Base-by-base conservation (phyloP, 2,113 vertebrate species). In the Polyodon spathula region DNA sequence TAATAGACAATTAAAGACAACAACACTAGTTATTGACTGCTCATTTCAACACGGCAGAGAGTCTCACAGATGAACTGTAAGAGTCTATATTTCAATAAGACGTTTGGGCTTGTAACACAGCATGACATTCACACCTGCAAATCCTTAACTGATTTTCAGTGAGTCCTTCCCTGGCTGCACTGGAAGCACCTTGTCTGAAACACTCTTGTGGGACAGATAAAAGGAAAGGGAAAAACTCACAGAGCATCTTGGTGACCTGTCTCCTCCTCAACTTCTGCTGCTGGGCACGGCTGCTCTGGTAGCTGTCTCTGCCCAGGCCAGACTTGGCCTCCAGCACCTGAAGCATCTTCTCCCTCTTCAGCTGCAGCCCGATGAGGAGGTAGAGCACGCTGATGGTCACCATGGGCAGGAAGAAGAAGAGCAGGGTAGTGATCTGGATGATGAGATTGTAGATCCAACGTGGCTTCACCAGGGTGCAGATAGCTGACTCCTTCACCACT, bases 211-310 rank as follows among this genome's bases (percentile, higher is more conserved):
- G 8, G 8, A 40, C 5, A 48, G 44, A 6, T 4, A 2, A 8
- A 6, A 9, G 8, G 14, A 42, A 4, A 6, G 12, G 62, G 65
- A n/a, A 12, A 50, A 58, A 95, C 96, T 94, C 70, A 98, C 94
- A 93, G 60, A 98, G 78, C 94, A 97, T 97, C 78, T 95, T 96
- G 0, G 93, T 97, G 83, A 97, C 90, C 75, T 97, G 93, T 16
- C 80, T 81, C 57, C 84, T 85, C 17, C 87, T 76, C 11, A 68
- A 65, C 46, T 87, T 89, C 78, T 84, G 86, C 67, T 85, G 89
- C 41, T 70, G 76, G 4, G 68, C 63, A 0, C 52, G 68, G 10
- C 60, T 2, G 16, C 70, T 82, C 64, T 67, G 80, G 62, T 77
- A 80, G 58, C 74, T 72, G 43, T 81, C 17, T 0, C 37, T 54